Conservation (phyloP, 1,140 invertebrate species). For the Lasioglossum albipes region DNA sequence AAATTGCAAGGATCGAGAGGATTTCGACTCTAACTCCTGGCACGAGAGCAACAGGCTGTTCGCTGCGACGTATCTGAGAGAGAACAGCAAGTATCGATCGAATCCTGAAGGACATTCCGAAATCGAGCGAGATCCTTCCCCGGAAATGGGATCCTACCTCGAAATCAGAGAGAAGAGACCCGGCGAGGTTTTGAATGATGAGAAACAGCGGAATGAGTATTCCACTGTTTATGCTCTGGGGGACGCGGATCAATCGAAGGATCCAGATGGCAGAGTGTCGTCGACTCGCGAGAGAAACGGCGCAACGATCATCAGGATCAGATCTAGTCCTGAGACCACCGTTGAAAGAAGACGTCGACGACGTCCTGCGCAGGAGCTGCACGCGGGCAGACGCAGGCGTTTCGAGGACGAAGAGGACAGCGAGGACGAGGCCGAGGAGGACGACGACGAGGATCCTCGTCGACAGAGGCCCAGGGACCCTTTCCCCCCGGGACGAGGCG, state of each 20-base stretch:
- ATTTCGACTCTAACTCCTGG: slow-evolving; percentile 56
- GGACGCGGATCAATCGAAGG: slow-evolving; percentile 13
- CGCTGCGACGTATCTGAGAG: slow-evolving; percentile 59
- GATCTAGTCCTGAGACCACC: slow-evolving; percentile 52
- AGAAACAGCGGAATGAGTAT: not conserved
- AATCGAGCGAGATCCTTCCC: slow-evolving; percentile 36
- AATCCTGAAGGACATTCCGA: slow-evolving; percentile 50
- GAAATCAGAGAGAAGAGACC: not conserved
- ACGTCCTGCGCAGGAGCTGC: slow-evolving; percentile 40
- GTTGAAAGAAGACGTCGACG: slow-evolving; percentile 52
- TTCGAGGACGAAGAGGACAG: slow-evolving; percentile 50
- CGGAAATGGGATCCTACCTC: slow-evolving; percentile 21
- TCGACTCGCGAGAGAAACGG: slow-evolving; percentile 66
- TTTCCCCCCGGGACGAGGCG: slow-evolving; percentile 50
- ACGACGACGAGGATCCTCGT: slow-evolving; percentile 27
- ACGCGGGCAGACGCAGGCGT: slow-evolving; percentile 28
- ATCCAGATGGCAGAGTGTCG: slow-evolving; percentile 32
- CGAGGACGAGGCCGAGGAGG: slow-evolving; percentile 36
- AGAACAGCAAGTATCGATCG: slow-evolving; percentile 48
- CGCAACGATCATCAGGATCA: slow-evolving; percentile 66
- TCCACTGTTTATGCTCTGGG: not conserved
- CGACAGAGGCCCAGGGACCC: slow-evolving; percentile 50
- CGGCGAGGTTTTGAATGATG: not conserved
- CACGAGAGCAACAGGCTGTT: slow-evolving; percentile 71
- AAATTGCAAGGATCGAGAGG: slow-evolving; percentile 27